phyloP scores from a whole-genome alignment of 2,888 invertebrate genomes.

The Perithous albicinctus region DNA sequence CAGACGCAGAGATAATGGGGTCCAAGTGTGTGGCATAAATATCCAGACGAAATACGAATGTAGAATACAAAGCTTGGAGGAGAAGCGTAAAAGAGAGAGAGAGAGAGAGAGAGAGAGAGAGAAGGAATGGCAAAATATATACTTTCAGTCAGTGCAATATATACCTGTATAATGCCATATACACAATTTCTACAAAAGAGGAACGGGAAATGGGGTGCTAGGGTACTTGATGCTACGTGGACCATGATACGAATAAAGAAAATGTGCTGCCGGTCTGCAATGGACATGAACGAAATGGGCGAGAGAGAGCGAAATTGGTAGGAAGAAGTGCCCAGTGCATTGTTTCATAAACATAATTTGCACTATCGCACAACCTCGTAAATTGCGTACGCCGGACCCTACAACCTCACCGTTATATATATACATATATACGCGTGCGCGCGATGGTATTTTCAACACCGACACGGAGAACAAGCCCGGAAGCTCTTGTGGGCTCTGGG shows the following conservation, averaged over 20 bases:
- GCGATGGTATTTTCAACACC: slow-evolving; percentile 7
- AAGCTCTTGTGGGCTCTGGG: slow-evolving; percentile 13
- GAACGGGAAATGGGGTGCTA: slow-evolving; percentile 17
- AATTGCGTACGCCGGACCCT: slow-evolving; percentile 70
- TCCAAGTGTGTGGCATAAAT: slow-evolving; percentile 50
- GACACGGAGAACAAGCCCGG: slow-evolving; percentile 37
- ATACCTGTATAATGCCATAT: slow-evolving; percentile 28
- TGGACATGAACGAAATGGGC: slow-evolving; percentile 56
- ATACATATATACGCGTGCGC: too few species aligned
- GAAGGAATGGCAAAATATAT: slow-evolving; percentile 3
- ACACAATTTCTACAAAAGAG: slow-evolving; percentile 25
- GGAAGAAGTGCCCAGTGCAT: slow-evolving; percentile 66
- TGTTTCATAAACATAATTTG: slow-evolving; percentile 81
- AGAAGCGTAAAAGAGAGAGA: slow-evolving; percentile 13
- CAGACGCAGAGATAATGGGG: slow-evolving; percentile 33
- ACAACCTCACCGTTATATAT: slow-evolving; percentile 14
- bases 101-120: too few species aligned
- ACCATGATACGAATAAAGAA: slow-evolving; percentile 41
- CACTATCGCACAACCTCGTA: slow-evolving; percentile 76
- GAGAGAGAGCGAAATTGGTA: slow-evolving; percentile 40
- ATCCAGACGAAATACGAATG: slow-evolving; percentile 48
- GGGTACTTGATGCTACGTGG: slow-evolving; percentile 41
- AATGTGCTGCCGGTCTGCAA: slow-evolving; percentile 21
- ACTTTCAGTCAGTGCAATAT: neutral
- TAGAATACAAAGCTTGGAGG: slow-evolving; percentile 32